Percentiles rank a stretch among this genome's conserved stretches.
phyloP scores from a whole-genome alignment of 2,888 invertebrate genomes.

The Trichogramma dendrolimi region DNA sequence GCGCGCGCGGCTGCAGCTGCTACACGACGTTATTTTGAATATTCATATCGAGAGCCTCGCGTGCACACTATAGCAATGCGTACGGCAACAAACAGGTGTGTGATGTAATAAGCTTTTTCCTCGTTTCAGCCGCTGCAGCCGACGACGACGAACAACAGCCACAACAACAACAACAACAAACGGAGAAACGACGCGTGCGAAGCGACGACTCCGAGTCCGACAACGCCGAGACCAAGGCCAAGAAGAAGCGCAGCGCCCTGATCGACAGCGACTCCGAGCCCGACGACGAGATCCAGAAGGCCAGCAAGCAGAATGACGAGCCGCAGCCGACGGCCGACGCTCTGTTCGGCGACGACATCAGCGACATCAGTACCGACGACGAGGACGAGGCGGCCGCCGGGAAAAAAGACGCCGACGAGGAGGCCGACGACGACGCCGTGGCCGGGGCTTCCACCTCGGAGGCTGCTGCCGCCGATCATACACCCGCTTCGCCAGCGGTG shows the following conservation, averaged over 20 bases:
- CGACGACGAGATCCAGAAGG: conserved; percentile 43
- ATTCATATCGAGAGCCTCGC: conserved; percentile 9
- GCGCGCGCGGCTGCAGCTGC: neutral
- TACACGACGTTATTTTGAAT: conserved; percentile 30
- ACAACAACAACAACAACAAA: neutral
- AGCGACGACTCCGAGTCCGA: conserved; percentile 45
- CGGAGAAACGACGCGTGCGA: neutral
- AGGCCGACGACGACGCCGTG: conserved; percentile 54
- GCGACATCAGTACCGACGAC: conserved; percentile 87
- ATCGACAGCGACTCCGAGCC: conserved; percentile 70
- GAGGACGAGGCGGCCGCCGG: conserved; percentile 52
- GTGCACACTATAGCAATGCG: neutral
- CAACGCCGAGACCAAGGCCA: conserved; percentile 33
- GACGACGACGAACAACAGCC: conserved; percentile 12
- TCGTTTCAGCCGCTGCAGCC: conserved; percentile 5
- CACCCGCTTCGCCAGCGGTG: conserved; percentile 54
- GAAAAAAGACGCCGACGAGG: conserved; percentile 44
- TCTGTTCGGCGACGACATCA: conserved; percentile 82
- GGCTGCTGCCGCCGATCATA: conserved; percentile 54
- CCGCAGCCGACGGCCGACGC: conserved; percentile 71
- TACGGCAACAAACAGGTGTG: neutral
- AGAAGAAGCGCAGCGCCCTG: conserved; percentile 56
- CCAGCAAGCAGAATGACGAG: conserved; percentile 44
- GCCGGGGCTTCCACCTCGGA: conserved; percentile 54
- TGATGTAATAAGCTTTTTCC: neutral